phyloP scores from a whole-genome alignment of 2,797 vertebrate genomes.

The Typhlichthys eigenmanni region DNA sequence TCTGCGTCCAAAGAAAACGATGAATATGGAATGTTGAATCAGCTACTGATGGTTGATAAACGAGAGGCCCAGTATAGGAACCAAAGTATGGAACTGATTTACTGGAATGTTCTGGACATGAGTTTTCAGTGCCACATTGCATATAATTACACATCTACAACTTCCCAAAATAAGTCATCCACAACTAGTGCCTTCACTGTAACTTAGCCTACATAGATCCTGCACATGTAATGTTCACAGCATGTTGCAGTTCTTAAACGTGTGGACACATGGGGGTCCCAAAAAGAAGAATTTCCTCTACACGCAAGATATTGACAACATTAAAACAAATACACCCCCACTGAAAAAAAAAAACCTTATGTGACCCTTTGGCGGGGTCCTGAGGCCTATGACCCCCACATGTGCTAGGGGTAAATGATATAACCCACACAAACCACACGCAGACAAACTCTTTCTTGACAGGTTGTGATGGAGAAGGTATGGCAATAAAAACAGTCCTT shows the following conservation, averaged over 20 bases:
- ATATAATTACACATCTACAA: not conserved
- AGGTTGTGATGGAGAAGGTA: conserved; percentile 15
- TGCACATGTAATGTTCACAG: not conserved
- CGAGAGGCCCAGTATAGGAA: conserved; percentile 20
- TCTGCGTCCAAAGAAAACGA: conserved; percentile 50
- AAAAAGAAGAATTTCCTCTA: no score
- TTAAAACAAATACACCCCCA: no score
- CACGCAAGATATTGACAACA: no score
- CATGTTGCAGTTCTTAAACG: not conserved
- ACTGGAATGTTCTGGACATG: not conserved
- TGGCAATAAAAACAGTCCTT: not conserved
- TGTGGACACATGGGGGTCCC: not conserved
- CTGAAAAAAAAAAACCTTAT: no score
- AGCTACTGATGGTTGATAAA: conserved; percentile 36
- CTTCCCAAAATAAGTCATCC: not conserved
- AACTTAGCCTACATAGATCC: not conserved
- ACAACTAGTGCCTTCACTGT: not conserved
- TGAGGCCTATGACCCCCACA: no score
- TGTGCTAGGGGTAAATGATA: not conserved
- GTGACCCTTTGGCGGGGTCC: no score
- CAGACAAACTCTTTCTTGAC: conserved; percentile 1
- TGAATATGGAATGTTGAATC: conserved; percentile 56
- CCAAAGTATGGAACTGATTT: conserved; percentile 16
- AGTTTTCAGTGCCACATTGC: conserved; percentile 15
- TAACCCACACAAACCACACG: not conserved